phyloP scores from a whole-genome alignment of 1,140 invertebrate species.

The Agrypnia vestita region DNA sequence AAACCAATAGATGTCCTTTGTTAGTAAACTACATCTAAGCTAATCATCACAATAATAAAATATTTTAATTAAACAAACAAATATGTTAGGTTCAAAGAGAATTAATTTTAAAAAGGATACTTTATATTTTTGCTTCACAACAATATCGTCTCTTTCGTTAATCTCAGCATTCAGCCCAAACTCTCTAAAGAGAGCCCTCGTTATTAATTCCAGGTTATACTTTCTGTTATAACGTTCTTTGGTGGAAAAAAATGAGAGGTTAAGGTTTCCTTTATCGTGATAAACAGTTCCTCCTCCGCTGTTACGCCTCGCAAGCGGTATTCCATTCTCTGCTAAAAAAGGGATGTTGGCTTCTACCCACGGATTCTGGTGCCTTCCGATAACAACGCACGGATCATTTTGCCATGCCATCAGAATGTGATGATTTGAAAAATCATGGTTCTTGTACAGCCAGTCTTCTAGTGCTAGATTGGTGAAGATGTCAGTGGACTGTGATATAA shows the following conservation, averaged over 20 bases:
- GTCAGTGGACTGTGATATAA: slow-evolving; percentile 92
- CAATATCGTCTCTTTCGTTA: slow-evolving; percentile 87
- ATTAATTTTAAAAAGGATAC: slow-evolving; percentile 73
- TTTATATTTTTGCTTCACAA: slow-evolving; percentile 87
- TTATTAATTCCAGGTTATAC: slow-evolving; percentile 90
- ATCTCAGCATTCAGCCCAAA: slow-evolving; percentile 85
- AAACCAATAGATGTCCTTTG: too few relatives aligned
- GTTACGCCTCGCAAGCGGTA: slow-evolving; percentile 87
- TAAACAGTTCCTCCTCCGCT: slow-evolving; percentile 98
- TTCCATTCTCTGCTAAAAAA: slow-evolving; percentile 75
- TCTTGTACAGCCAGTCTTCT: slow-evolving; percentile 95
- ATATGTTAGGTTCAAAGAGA: not conserved
- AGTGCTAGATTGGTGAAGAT: slow-evolving; percentile 93
- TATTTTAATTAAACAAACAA: not conserved
- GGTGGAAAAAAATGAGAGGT: slow-evolving; percentile 91
- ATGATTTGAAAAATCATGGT: slow-evolving; percentile 86
- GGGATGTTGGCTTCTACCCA: slow-evolving; percentile 92
- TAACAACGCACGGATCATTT: slow-evolving; percentile 94
- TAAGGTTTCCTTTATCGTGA: slow-evolving; percentile 95
- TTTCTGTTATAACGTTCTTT: slow-evolving; percentile 85
- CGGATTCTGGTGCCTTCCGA: slow-evolving; percentile 97
- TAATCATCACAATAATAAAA: too few relatives aligned
- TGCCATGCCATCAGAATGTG: slow-evolving; percentile 92
- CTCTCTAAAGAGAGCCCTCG: slow-evolving; percentile 82
- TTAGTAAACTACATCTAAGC: too few relatives aligned